Base-by-base conservation (phyloP, 2,888 invertebrate genomes). In the Lasioglossum oenotherae region DNA sequence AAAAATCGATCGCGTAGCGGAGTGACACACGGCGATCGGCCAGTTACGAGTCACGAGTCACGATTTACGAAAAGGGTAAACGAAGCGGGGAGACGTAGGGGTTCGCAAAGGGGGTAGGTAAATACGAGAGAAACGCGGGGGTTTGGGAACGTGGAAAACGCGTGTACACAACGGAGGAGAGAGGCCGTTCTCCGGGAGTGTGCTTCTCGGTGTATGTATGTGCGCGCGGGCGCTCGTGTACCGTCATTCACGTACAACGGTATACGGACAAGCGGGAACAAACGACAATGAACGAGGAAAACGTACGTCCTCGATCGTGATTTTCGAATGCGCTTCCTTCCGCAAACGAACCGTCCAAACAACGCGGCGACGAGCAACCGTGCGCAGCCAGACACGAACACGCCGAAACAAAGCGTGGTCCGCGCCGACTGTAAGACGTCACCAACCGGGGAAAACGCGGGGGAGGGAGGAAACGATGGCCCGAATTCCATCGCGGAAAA, bases 401-500 rank as follows among this genome's bases (percentile, higher is more conserved):
- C 78, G 84, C 77, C 64, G 75, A 87, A 88, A 88, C 82, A 81
- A 84, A 69, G 81, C 72, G 81, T 64, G 83, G 79, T 16, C 67
- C 73, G 46, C 69, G 72, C 76, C 67, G 46, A 19, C 57, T 78
- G 53, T 38, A 83, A 83, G 84, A 83, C 64, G 64, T 64, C 64
- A 64, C 64, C 41, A 12, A 12, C 41, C 12, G 38, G 23, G 38
- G 69, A 23, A 19, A 4, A 53, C 23, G 5, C 35, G 41, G 46
- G 19, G 73, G 19, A 19, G 77, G 35, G 49, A 67, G 67, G 67
- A 31, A 73, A 86, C 82, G 87, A 88, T 87, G 88, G 83, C 89
- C 89, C 85, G 90, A 91, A 92, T 92, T 92, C 87, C 81, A 79
- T 60, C 64, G 80, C 78, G 78, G 89, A 88, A 93, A 93, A 93